phyloP scores from a whole-genome alignment of 2,888 invertebrate genomes.

The Ectemnius cavifrons region DNA sequence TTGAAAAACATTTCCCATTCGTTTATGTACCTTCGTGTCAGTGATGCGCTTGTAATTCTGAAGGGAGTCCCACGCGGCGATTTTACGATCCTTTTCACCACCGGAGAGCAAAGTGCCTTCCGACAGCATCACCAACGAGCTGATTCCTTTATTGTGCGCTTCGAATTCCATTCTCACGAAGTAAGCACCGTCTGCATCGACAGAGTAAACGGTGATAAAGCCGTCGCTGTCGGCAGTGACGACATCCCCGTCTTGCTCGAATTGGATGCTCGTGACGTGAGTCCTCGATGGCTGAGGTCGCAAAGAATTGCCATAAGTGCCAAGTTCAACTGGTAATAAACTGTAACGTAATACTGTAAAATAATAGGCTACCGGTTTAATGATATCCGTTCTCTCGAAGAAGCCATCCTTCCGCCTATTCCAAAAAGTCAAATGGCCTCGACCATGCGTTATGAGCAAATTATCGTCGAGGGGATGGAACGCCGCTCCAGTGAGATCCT shows the following conservation, averaged over 20 bases:
- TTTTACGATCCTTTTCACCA: constrained; percentile 93
- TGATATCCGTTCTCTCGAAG: constrained; percentile 92
- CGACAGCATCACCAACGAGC: constrained; percentile 91
- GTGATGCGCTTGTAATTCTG: constrained; percentile 94
- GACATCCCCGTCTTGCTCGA: constrained; percentile 94
- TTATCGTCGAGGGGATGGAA: constrained; percentile 96
- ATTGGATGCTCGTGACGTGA: constrained; percentile 91
- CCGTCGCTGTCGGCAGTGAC: constrained; percentile 96
- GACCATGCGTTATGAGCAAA: constrained; percentile 93
- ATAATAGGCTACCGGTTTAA: constrained; percentile 84
- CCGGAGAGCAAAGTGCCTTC: constrained; percentile 95
- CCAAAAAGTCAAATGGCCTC: constrained; percentile 95
- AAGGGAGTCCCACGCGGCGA: constrained; percentile 94
- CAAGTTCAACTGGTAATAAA: too few species aligned
- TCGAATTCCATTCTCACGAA: constrained; percentile 94
- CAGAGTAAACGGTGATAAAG: constrained; percentile 93
- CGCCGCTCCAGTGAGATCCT: constrained; percentile 91
- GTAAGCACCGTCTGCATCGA: constrained; percentile 93
- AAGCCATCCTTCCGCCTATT: constrained; percentile 93
- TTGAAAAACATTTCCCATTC: too few species aligned
- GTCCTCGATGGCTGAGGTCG: constrained; percentile 87
- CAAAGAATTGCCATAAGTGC: not conserved
- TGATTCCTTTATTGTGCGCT: constrained; percentile 92
- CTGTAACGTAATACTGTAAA: too few species aligned
- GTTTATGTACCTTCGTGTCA: constrained; percentile 88